Conservation (phyloP, 1,140 invertebrate genomes). For the Glossosoma conforme region DNA sequence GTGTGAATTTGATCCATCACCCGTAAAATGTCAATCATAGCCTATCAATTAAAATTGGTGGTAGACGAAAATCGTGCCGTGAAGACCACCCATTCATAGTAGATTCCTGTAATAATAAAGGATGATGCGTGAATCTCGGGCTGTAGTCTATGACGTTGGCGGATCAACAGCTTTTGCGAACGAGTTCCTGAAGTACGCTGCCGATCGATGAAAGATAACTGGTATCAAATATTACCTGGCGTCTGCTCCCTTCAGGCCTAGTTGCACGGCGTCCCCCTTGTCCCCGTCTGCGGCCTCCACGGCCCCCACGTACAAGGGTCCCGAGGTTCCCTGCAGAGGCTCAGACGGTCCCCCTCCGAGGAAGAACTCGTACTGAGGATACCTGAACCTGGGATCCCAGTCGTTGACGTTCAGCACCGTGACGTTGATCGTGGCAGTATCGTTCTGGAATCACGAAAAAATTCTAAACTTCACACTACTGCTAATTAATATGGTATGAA, state of each 20-base stretch:
- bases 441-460: slow-evolving; percentile 69
- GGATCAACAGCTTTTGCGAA: no score
- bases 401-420: slow-evolving; percentile 86
- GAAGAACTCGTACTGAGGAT: slow-evolving; percentile 81
- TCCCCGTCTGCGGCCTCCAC: slow-evolving; percentile 78
- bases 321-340: slow-evolving; percentile 35
- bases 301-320: slow-evolving; percentile 52
- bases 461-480: background rate
- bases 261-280: slow-evolving; percentile 62
- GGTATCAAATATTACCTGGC: slow-evolving; percentile 55
- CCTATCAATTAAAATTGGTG: no score
- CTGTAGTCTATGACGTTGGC: no score
- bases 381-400: slow-evolving; percentile 85
- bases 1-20: no score
- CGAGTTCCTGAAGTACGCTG: no score
- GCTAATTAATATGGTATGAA: background rate
- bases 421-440: slow-evolving; percentile 65
- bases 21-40: no score
- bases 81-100: no score
- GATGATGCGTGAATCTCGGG: no score
- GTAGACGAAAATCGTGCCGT: no score
- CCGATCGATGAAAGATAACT: no score
- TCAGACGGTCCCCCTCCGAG: slow-evolving; percentile 37
- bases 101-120: no score
- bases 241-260: slow-evolving; percentile 67